These are phyloP conservation scores for Drosophila nigrodunni DNA, from an alignment of 1,140 invertebrate species.

Conservation along the genomic window DNA sequence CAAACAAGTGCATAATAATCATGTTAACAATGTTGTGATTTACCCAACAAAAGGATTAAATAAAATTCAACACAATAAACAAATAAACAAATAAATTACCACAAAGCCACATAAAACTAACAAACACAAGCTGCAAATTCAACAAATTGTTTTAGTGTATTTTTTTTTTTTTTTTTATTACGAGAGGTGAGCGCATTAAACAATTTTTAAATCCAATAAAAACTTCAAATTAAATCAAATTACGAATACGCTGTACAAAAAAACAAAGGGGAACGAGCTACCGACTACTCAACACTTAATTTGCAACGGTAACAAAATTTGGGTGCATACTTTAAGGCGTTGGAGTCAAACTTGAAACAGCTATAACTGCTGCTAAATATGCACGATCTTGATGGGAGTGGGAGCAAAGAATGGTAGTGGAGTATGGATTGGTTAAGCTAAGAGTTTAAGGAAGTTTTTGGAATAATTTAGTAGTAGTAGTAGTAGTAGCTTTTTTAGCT, in stretches of 20 bases:
- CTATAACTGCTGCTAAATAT: too few relatives aligned
- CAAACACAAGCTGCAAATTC: background rate
- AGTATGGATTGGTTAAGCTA: too few relatives aligned
- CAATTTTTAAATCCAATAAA: background rate
- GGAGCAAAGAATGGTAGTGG: too few relatives aligned
- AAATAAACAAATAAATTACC: background rate
- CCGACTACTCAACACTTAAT: too few relatives aligned
- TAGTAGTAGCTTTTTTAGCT: too few relatives aligned
- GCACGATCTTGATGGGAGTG: too few relatives aligned
- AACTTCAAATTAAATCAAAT: slow-evolving; percentile 7
- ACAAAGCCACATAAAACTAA: background rate
- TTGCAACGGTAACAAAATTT: too few relatives aligned
- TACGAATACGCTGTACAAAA: background rate
- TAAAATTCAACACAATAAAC: background rate
- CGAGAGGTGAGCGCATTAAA: background rate
- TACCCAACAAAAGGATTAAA: slow-evolving; percentile 5
- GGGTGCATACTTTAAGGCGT: too few relatives aligned
- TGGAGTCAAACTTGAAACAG: too few relatives aligned
- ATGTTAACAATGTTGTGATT: slow-evolving; percentile 1
- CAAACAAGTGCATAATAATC: slow-evolving; percentile 28
- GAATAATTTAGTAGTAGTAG: too few relatives aligned
- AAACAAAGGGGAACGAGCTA: background rate
- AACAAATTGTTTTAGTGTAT: background rate
- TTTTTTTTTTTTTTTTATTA: too few relatives aligned
- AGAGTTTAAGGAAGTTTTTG: too few relatives aligned